phyloP scores from a whole-genome alignment of 2,797 vertebrate species.

The Gymnoscopelus microlampas region DNA sequence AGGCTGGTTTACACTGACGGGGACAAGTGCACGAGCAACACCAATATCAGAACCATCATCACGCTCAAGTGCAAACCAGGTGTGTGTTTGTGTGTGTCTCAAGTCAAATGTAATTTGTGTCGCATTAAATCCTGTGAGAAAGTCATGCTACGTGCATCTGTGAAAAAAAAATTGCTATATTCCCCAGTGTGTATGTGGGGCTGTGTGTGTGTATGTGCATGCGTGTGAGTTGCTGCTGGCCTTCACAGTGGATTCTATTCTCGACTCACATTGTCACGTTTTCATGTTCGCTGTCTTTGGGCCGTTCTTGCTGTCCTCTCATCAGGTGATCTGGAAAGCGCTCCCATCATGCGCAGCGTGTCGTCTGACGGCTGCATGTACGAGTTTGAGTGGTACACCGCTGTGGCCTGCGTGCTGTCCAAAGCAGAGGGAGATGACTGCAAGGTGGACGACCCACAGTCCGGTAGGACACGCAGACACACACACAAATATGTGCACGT shows the following conservation, averaged over 20 bases:
- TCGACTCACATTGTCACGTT: too few relatives aligned
- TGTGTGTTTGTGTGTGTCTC: slow-evolving; percentile 44
- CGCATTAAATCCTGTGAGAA: background rate
- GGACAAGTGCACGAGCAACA: slow-evolving; percentile 75
- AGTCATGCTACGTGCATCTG: too few relatives aligned
- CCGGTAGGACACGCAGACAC: slow-evolving; percentile 81
- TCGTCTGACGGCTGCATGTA: slow-evolving; percentile 80
- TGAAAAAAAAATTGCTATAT: too few relatives aligned
- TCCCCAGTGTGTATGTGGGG: background rate
- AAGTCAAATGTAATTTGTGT: background rate
- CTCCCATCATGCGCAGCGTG: slow-evolving; percentile 83
- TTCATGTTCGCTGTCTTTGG: too few relatives aligned
- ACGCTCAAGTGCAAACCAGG: slow-evolving; percentile 93
- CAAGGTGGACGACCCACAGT: slow-evolving; percentile 88
- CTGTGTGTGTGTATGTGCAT: background rate
- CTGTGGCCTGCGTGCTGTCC: slow-evolving; percentile 91
- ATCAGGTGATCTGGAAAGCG: slow-evolving; percentile 89
- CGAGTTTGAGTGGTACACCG: slow-evolving; percentile 92
- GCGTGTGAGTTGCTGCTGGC: too few relatives aligned
- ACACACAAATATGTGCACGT: background rate
- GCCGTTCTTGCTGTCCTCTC: too few relatives aligned
- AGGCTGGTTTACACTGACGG: slow-evolving; percentile 87
- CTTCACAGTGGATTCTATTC: too few relatives aligned
- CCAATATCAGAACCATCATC: slow-evolving; percentile 84
- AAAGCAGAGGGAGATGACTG: slow-evolving; percentile 88